A percentile compares a stretch with the other conserved stretches of the same genome.
Conservation (phyloP, 2,888 invertebrate genomes). For the Drosophila melanocephala region DNA sequence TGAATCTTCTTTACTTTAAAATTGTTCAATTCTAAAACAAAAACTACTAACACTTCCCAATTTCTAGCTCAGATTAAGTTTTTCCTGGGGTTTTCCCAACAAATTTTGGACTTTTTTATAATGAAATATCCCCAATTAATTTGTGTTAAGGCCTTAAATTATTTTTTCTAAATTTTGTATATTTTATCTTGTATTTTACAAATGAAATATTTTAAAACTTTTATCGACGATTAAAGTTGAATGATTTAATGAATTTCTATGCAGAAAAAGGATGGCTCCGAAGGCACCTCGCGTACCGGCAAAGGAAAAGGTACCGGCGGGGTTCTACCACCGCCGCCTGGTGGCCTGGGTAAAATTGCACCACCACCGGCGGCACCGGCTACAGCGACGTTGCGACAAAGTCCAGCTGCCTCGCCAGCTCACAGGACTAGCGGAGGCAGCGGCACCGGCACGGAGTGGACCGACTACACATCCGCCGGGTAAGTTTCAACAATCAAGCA, state of each 20-base stretch:
- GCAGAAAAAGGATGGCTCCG: slow-evolving; percentile 95
- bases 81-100: neutral
- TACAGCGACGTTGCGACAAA: slow-evolving; percentile 80
- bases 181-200: neutral
- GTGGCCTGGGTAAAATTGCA: slow-evolving; percentile 88
- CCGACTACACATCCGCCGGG: slow-evolving; percentile 92
- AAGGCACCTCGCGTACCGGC: slow-evolving; percentile 88
- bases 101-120: neutral
- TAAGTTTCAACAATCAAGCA: slow-evolving; percentile 66
- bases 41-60: neutral
- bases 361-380: slow-evolving; percentile 90
- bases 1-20: neutral
- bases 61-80: neutral
- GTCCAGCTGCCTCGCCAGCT: slow-evolving; percentile 89
- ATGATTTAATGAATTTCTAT: slow-evolving; percentile 29
- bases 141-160: neutral
- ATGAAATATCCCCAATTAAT: neutral
- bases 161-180: neutral
- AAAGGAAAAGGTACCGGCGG: slow-evolving; percentile 88
- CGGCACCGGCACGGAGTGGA: slow-evolving; percentile 89
- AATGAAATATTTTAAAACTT: neutral
- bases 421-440: slow-evolving; percentile 87
- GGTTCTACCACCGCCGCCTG: slow-evolving; percentile 94
- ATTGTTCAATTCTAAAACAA: neutral
- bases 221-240: neutral